phyloP scores from a whole-genome alignment of 2,797 vertebrate genomes.

The Sphenodon punctatus region DNA sequence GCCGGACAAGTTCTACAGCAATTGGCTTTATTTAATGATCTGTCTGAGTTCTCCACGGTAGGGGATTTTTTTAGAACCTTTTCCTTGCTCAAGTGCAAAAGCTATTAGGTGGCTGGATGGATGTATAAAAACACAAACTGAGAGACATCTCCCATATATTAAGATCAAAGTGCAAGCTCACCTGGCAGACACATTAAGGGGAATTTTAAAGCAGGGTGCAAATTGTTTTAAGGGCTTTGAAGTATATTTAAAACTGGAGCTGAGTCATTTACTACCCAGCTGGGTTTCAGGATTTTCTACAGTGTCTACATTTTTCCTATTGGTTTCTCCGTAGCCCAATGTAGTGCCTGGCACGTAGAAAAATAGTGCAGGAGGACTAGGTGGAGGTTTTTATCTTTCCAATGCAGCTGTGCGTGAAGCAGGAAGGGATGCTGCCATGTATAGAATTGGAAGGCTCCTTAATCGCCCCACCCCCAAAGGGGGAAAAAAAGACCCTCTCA shows the following conservation, averaged over 20 bases:
- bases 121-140: neutral
- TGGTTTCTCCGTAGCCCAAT: neutral
- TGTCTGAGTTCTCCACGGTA: neutral
- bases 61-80: neutral
- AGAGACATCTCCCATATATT: neutral
- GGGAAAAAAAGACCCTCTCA: too few species aligned
- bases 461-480: too few species aligned
- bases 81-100: neutral
- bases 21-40: neutral
- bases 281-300: neutral
- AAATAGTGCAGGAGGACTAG: neutral
- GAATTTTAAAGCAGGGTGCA: constrained; percentile 6
- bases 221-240: neutral
- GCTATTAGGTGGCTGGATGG: neutral
- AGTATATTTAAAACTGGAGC: neutral
- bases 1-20: neutral
- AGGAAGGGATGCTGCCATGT: too few species aligned
- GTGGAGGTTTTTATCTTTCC: neutral
- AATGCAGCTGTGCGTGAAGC: neutral
- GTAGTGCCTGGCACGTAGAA: neutral
- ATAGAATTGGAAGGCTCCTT: too few species aligned
- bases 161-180: neutral
- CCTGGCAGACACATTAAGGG: neutral
- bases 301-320: neutral
- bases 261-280: neutral